A percentile compares a stretch with the other conserved stretches of the same genome.
Evolutionary conservation across 2,113 vertebrate species (phyloP).

Genomic region (Ailurus styani): DNA sequence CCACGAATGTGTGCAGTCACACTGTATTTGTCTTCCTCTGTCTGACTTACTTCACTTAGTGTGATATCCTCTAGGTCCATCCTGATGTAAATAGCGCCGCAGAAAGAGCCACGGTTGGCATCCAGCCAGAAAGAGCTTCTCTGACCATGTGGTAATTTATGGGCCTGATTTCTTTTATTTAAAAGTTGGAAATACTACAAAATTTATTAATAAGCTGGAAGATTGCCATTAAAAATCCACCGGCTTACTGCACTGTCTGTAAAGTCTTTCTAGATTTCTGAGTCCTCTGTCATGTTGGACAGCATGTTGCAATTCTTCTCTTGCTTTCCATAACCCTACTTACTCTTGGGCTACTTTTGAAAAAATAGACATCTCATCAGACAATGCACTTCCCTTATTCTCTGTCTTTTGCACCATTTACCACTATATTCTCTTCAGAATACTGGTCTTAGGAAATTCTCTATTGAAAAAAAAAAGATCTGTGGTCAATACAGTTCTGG

Average conservation of each 20-base stretch:
- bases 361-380: not conserved
- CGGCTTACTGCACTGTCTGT: no score
- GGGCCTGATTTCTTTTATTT: not conserved
- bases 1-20: not conserved
- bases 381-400: not conserved
- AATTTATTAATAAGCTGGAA: not conserved
- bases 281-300: not conserved
- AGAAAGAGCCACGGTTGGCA: not conserved
- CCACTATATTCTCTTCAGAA: not conserved
- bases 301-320: not conserved
- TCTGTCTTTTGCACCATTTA: not conserved
- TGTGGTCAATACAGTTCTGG: not conserved
- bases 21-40: not conserved
- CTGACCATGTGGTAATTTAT: not conserved
- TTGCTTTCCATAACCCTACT: not conserved
- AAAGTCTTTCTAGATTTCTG: not conserved
- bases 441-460: not conserved
- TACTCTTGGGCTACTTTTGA: not conserved
- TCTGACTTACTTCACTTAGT: not conserved
- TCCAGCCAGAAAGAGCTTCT: not conserved
- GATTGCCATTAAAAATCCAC: not conserved
- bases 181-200: not conserved
- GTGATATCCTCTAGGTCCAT: not conserved
- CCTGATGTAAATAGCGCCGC: not conserved
- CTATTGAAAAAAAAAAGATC: not conserved